These are phyloP conservation scores for Myxocyprinus asiaticus DNA, from an alignment of 2,113 vertebrate genomes.

Conservation along the genomic window DNA sequence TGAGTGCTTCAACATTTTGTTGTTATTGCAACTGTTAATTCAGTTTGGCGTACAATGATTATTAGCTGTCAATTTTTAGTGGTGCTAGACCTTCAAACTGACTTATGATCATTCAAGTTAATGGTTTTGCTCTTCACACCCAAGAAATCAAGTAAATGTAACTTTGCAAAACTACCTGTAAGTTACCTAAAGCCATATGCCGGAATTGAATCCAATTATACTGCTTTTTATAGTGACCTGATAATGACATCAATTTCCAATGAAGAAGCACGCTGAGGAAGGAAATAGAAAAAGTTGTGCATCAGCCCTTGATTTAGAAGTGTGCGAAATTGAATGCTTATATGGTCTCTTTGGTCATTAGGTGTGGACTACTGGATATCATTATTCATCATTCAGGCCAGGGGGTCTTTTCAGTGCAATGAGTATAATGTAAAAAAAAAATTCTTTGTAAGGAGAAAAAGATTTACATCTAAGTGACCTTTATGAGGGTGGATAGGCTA, in stretches of 20 bases:
- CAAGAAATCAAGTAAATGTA: conserved; percentile 16
- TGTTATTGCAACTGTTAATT: conserved; percentile 17
- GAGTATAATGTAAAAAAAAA: too few species aligned
- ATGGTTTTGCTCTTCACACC: conserved; percentile 22
- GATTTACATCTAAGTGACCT: conserved; percentile 46
- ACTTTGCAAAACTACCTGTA: background rate
- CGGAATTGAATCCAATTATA: conserved; percentile 43
- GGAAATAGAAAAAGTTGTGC: conserved; percentile 26
- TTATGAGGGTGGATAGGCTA: conserved; percentile 14
- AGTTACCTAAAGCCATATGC: conserved; percentile 56
- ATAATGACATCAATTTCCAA: conserved; percentile 41
- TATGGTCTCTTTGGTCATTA: conserved; percentile 8
- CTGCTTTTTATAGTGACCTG: conserved; percentile 43
- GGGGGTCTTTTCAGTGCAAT: background rate
- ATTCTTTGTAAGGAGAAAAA: background rate
- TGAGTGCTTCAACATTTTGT: conserved; percentile 49
- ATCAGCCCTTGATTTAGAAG: conserved; percentile 25
- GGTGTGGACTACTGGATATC: background rate
- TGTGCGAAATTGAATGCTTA: background rate
- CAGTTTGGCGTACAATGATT: conserved; percentile 42
- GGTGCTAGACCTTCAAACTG: conserved; percentile 62
- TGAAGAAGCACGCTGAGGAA: conserved; percentile 7
- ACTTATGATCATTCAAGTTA: conserved; percentile 20
- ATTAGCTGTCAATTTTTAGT: conserved; percentile 62
- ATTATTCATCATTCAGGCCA: conserved; percentile 4